phyloP scores from a whole-genome alignment of 2,888 invertebrate genomes.

The Sesamia inferens region DNA sequence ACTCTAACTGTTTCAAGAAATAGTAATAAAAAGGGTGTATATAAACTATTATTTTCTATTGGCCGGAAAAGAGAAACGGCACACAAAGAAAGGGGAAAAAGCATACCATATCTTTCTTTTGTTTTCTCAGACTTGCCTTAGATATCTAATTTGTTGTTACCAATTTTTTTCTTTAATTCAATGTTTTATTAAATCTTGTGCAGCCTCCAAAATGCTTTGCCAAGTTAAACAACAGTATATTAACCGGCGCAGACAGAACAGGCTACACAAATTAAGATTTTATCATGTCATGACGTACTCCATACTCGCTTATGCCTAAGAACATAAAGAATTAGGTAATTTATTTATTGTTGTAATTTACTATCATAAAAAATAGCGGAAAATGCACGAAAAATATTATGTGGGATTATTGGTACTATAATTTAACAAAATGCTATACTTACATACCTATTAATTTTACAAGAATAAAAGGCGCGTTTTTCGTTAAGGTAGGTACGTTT shows the following conservation, averaged over 20 bases:
- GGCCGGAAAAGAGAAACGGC: background rate
- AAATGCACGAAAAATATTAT: background rate
- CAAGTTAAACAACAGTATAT: slow-evolving; percentile 66
- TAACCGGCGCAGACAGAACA: slow-evolving; percentile 71
- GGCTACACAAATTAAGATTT: slow-evolving; percentile 83
- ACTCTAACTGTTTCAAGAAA: background rate
- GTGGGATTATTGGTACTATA: background rate
- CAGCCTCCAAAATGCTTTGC: slow-evolving; percentile 61
- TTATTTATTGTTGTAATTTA: slow-evolving; percentile 56
- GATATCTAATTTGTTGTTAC: background rate
- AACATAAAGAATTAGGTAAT: slow-evolving; percentile 65
- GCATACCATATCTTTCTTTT: background rate
- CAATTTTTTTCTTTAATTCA: slow-evolving; percentile 23
- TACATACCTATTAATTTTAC: background rate
- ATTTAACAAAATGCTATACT: no score
- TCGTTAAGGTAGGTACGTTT: background rate
- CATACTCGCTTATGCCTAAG: slow-evolving; percentile 63
- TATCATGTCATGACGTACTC: slow-evolving; percentile 74
- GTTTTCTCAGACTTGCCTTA: background rate
- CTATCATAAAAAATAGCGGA: slow-evolving; percentile 7
- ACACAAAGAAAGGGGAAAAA: no score
- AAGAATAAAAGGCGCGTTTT: no score
- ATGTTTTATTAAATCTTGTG: slow-evolving; percentile 53
- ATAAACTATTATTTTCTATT: background rate
- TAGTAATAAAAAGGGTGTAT: background rate